A percentile compares a stretch with the other conserved stretches of the same genome.
These are phyloP conservation scores for Hephaestus fuliginosus DNA, from an alignment of 2,797 vertebrate genomes.

Conservation along the genomic window DNA sequence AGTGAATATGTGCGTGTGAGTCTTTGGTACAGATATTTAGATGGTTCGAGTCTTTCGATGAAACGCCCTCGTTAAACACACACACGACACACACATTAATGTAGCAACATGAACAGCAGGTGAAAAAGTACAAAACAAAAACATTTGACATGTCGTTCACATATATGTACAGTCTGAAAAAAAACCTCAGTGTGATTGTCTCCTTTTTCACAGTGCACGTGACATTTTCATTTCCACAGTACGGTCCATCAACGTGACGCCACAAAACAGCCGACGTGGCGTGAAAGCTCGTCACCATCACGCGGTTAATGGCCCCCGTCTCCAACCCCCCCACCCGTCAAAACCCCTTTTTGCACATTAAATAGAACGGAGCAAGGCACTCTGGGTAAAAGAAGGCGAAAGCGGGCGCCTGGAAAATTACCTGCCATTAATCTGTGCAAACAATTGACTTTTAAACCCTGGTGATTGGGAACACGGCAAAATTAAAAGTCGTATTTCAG, in stretches of 20 bases:
- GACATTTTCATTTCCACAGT: slow-evolving; percentile 60
- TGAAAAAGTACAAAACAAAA: slow-evolving; percentile 65
- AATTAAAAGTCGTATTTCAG: slow-evolving; percentile 83
- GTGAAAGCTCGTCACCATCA: slow-evolving; percentile 54
- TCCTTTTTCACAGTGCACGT: slow-evolving; percentile 69
- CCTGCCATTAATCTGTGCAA: slow-evolving; percentile 85
- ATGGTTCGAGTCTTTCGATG: slow-evolving; percentile 45
- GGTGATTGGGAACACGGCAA: slow-evolving; percentile 74
- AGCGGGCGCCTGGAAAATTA: slow-evolving; percentile 72
- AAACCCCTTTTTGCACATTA: slow-evolving; percentile 66
- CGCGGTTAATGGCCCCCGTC: slow-evolving; percentile 55
- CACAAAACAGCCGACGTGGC: slow-evolving; percentile 43
- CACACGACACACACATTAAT: slow-evolving; percentile 46
- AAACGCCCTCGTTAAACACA: slow-evolving; percentile 43
- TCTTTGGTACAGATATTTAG: slow-evolving; percentile 72
- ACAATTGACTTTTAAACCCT: slow-evolving; percentile 80
- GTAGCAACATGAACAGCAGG: slow-evolving; percentile 58
- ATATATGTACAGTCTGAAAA: slow-evolving; percentile 73
- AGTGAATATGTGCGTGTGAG: slow-evolving; percentile 47
- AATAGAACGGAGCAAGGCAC: slow-evolving; percentile 86
- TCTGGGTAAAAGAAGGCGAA: slow-evolving; percentile 77
- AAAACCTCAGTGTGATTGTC: slow-evolving; percentile 68
- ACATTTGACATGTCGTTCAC: slow-evolving; percentile 54
- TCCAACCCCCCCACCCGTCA: background rate
- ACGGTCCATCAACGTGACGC: slow-evolving; percentile 43